Evolutionary conservation across 2,113 vertebrate species (phyloP).

Genomic region (Gymnogyps californianus): DNA sequence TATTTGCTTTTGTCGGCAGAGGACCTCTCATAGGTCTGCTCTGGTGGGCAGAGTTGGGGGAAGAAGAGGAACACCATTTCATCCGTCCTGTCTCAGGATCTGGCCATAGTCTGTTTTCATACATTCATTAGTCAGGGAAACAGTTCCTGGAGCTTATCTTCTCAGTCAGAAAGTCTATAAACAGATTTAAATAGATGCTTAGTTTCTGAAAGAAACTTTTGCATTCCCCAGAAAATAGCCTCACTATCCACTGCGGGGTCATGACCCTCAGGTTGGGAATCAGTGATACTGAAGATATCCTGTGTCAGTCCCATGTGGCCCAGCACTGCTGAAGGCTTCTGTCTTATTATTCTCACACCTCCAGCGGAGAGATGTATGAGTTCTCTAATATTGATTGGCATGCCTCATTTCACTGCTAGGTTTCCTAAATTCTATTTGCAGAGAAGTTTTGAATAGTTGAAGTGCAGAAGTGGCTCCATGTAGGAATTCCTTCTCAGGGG

Average conservation of each 20-base stretch:
- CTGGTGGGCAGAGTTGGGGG: neutral
- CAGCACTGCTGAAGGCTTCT: conserved; percentile 21
- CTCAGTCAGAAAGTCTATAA: conserved; percentile 35
- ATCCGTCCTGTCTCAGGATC: neutral
- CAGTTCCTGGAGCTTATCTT: conserved; percentile 43
- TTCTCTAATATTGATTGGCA: neutral
- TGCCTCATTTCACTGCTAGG: neutral
- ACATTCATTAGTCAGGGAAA: neutral
- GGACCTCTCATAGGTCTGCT: neutral
- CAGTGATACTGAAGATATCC: conserved; percentile 27
- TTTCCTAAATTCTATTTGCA: conserved; percentile 6
- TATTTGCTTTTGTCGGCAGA: neutral
- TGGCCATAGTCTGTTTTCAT: neutral
- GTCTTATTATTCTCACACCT: conserved; percentile 37
- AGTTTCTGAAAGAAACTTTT: conserved; percentile 14
- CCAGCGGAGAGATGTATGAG: neutral
- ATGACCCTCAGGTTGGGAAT: conserved; percentile 18
- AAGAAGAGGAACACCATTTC: neutral
- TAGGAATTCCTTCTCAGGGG: neutral
- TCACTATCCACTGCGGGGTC: neutral
- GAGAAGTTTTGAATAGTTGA: neutral
- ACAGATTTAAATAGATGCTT: conserved; percentile 7
- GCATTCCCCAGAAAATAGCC: conserved; percentile 17
- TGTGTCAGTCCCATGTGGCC: conserved; percentile 17
- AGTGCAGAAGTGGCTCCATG: neutral